These are phyloP conservation scores for Tupaia chinensis DNA, from an alignment of 2,113 vertebrate genomes.

Conservation along the genomic window DNA sequence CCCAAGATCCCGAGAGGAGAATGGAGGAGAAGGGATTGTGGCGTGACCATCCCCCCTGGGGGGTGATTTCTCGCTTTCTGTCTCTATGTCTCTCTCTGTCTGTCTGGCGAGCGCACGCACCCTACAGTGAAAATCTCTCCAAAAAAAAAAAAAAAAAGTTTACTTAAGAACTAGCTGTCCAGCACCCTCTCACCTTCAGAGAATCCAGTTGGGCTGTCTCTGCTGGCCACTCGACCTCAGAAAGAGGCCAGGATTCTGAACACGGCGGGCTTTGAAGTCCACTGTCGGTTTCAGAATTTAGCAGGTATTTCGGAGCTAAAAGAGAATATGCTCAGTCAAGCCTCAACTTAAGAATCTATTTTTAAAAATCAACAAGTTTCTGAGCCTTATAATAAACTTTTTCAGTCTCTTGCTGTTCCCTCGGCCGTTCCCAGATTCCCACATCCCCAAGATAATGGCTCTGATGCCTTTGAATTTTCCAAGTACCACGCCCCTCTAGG, in stretches of 20 bases:
- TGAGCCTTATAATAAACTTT: too few species aligned
- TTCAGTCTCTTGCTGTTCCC: not conserved
- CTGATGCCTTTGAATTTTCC: not conserved
- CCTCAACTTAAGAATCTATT: not conserved
- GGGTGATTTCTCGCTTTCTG: too few species aligned
- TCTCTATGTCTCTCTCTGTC: too few species aligned
- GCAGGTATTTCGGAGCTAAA: conserved; percentile 47
- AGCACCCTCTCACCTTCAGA: conserved; percentile 76
- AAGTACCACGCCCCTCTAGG: rapidly evolving
- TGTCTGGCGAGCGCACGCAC: too few species aligned
- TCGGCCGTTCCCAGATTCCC: not conserved
- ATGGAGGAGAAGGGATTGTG: too few species aligned
- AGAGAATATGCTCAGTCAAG: conserved; percentile 9
- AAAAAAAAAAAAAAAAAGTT: too few species aligned
- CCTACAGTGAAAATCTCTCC: too few species aligned
- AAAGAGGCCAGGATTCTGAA: conserved; percentile 69
- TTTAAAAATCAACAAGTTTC: not conserved
- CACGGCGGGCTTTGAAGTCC: conserved; percentile 57
- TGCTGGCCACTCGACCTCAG: conserved; percentile 66
- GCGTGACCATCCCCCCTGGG: too few species aligned
- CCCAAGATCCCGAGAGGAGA: too few species aligned
- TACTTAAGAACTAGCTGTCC: not conserved
- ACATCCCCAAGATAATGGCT: rapidly evolving
- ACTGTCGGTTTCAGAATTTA: not conserved
- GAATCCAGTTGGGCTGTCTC: conserved; percentile 64